These are phyloP conservation scores for Atherix ibis DNA, from an alignment of 2,888 invertebrate species.

Conservation along the genomic window DNA sequence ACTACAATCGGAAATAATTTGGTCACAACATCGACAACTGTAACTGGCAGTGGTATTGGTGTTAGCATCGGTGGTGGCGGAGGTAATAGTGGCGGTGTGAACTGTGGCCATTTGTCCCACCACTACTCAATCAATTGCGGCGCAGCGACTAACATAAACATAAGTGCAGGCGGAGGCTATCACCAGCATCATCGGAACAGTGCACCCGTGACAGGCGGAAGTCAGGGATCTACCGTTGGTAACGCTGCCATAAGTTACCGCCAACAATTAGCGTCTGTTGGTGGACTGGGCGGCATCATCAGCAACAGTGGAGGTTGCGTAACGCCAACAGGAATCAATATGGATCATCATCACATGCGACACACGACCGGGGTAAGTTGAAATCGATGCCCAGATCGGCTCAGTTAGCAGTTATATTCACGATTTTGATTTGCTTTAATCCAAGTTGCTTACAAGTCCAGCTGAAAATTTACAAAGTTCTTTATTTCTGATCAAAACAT, in stretches of 20 bases:
- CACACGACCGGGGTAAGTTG: slow-evolving; percentile 12
- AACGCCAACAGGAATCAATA: slow-evolving; percentile 6
- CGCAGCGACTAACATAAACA: background rate
- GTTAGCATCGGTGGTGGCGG: background rate
- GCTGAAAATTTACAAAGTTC: no score
- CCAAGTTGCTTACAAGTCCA: no score
- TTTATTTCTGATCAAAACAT: no score
- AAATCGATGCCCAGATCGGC: background rate
- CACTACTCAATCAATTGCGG: background rate
- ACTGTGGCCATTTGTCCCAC: background rate
- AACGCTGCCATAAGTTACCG: background rate
- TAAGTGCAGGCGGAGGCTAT: background rate
- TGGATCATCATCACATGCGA: slow-evolving; percentile 13
- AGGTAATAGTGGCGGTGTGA: slow-evolving; percentile 5
- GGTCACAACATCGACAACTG: background rate
- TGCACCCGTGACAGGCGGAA: background rate
- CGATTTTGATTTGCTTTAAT: no score
- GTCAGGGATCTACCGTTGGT: no score
- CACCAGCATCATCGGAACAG: slow-evolving; percentile 5
- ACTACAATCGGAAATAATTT: background rate
- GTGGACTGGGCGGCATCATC: background rate
- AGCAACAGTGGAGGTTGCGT: slow-evolving; percentile 6
- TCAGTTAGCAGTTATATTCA: no score
- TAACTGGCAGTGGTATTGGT: background rate
- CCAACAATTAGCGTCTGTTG: background rate